Base-by-base conservation (phyloP, 2,113 vertebrate genomes). In the Porphyrio hochstetteri region DNA sequence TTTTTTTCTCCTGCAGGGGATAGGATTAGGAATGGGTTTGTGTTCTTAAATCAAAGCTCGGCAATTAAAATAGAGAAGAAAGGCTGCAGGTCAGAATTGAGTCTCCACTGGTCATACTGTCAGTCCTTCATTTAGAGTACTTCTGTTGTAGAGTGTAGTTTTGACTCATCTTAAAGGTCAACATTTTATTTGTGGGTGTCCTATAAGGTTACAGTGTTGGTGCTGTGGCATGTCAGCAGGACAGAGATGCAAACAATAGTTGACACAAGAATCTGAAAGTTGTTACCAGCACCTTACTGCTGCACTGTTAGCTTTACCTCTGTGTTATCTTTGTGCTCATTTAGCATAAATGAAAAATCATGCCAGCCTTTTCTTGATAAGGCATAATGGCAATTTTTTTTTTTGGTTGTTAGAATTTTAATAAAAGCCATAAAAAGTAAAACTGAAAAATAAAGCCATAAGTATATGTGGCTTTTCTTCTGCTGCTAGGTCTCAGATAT, bases 171-270 rank as follows among this genome's bases (percentile, higher is more conserved):
- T 60, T 53, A 15, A 42, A 36, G 44, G 10, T 1, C 3, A 21
- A 16, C 1, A 0, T 18, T 36, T 60, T 36, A 17, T 36, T 56
- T 40, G 33, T 29, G 1, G 13, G 29, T 68, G 8, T 44, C 27
- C 15, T 24, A 20, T 12, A 56, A 64, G 19, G 21, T 23, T 15
- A 19, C 13, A 13, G 9, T 53, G 50, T 53, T 18, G 35, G 42
- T 75, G 63, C 80, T 0, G 4, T 50, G 53, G 38, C 7, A 0
- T 18, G 35, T 36, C 67, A 74, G 29, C 61, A 57, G 48, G 72
- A 35, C 4, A 3, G 40, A 35, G 12, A 8, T 60, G n/a, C 0
- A 2, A 81, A 15, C 1, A 0, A 17, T 16, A 28, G n/a, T 3
- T 50, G 65, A 46, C 9, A 1, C 15, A 40, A 25, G 46, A 42